Conservation (phyloP, 2,888 invertebrate species). For the Drosophila subquinaria region DNA sequence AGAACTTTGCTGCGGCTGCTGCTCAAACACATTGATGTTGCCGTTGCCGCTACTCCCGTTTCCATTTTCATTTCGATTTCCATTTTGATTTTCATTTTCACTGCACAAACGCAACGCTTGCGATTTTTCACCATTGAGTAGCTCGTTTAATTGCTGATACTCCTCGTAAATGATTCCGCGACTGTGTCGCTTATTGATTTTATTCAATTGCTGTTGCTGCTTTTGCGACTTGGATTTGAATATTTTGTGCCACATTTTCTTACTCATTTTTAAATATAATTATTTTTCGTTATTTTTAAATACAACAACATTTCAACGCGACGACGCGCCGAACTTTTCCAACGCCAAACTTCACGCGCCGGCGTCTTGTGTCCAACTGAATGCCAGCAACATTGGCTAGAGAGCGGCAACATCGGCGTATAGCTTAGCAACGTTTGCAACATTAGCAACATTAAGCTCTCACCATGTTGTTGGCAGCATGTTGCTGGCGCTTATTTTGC, state of each 20-base stretch:
- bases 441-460: constrained; percentile 34
- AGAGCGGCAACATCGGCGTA: constrained; percentile 22
- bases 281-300: constrained; percentile 49
- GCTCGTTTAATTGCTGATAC: constrained; percentile 81
- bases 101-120: constrained; percentile 43
- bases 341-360: constrained; percentile 63
- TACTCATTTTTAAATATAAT: constrained; percentile 75
- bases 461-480: constrained; percentile 45
- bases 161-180: constrained; percentile 81
- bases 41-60: constrained; percentile 19
- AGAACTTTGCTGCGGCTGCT: constrained; percentile 74
- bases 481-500: constrained; percentile 69
- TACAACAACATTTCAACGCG: constrained; percentile 19
- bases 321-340: background rate
- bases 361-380: constrained; percentile 65
- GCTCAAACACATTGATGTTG: constrained; percentile 72
- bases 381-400: constrained; percentile 35
- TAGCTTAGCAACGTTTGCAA: constrained; percentile 45
- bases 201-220: constrained; percentile 59
- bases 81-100: constrained; percentile 60
- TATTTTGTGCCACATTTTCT: constrained; percentile 85
- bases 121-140: constrained; percentile 62
- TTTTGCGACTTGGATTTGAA: constrained; percentile 84
- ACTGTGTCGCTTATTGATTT: constrained; percentile 81
- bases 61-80: constrained; percentile 23